Evolutionary conservation across 2,888 invertebrate genomes (phyloP), one percentile per base, ranked within the genome.

Genomic region (Perizoma flavofasciatum): DNA sequence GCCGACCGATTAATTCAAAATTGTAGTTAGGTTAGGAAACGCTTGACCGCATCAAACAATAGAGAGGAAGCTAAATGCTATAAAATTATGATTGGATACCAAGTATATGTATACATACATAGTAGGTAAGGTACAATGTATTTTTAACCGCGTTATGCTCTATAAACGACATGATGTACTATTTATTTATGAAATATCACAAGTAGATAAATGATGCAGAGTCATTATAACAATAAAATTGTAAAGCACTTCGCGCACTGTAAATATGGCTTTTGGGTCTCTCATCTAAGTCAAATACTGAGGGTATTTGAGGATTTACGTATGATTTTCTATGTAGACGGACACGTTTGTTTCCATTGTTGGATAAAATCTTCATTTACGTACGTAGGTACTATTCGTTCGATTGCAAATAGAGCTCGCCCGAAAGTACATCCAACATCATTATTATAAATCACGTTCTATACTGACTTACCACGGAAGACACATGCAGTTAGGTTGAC

Each of bases 401-500:
- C 22, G 22, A 22, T 22, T 22, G 22, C 1, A 22, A 22, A 22
- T 22, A 22, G 22, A 22, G 22, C 22, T 22, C 22, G 22, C 22
- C 22, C 22, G 22, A 22, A 22, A 22, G 22, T 22, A 22, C 22
- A 2, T 41, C 53, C 55, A 64, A 61, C 54, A 52, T 32, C 55
- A 54, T 47, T 47, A 50, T 63, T 56, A 62, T 67, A 63, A 69
- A 68, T 70, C 67, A 80, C 75, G 81, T 77, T 75, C 71, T 73
- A 75, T 22, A 22, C 74, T 74, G 77, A 65, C 61, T 44, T 41
- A 48, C 52, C 11, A 43, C 51, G 52, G 41, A 57, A 35, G 22
- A 45, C 11, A 45, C 39, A 43, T 73, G 64, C 63, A 75, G 75
- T 82, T 83, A 77, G 77, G 73, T 81, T 79, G 81, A 78, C 83